These are phyloP conservation scores for Ephydatia muelleri DNA, from an alignment of 37 sponge, comb jelly and placozoan genomes.

Conservation along the genomic window DNA sequence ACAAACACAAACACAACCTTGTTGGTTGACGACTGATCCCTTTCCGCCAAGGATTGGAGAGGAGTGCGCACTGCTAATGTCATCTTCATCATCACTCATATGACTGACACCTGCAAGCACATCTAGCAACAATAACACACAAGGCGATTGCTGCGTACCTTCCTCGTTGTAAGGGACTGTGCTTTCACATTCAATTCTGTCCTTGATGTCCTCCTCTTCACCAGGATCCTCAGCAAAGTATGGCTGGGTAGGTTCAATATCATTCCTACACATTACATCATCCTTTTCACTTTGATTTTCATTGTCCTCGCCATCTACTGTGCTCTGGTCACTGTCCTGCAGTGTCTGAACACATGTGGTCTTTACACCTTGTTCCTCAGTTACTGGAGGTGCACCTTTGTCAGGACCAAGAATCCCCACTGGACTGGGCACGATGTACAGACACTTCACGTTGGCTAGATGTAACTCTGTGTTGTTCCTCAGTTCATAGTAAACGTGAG, in stretches of 20 bases:
- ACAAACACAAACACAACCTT: background rate
- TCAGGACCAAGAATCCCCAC: background rate
- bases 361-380: background rate
- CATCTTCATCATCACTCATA: slow-evolving; percentile 4
- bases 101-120: background rate
- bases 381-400: background rate
- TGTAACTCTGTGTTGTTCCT: slow-evolving; percentile 47
- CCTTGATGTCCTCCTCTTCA: slow-evolving; percentile 1
- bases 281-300: background rate
- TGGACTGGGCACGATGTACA: slow-evolving; percentile 26
- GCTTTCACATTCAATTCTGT: background rate
- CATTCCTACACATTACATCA: background rate
- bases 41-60: slow-evolving; percentile 10
- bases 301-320: background rate
- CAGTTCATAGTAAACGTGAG: slow-evolving; percentile 74
- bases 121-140: background rate
- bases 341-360: background rate
- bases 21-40: background rate
- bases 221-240: slow-evolving; percentile 4
- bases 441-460: slow-evolving; percentile 52
- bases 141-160: background rate
- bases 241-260: background rate
- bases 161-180: background rate
- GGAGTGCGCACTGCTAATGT: background rate
- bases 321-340: background rate